Evolutionary conservation across 2,113 vertebrate genomes (phyloP), one percentile per base, ranked within the genome.

Genomic region (Petroica traversi): DNA sequence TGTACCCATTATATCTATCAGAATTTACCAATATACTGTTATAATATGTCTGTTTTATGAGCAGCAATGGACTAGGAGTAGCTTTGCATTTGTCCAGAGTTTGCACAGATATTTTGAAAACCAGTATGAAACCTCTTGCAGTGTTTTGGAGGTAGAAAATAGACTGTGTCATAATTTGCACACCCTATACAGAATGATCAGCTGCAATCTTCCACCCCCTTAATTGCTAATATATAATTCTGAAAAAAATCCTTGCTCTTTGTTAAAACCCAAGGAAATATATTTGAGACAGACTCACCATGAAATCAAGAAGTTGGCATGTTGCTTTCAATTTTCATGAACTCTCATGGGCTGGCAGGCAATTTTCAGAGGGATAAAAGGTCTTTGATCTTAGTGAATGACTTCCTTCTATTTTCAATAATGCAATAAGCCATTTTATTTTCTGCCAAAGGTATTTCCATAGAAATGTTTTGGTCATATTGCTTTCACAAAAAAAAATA

Each of bases 361-460:
- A 88, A 33, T 80, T 93, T 95, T 94, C 92, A 91, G 20, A 88
- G 67, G 36, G 13, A 75, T 92, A 64, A 91, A 93, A 91, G 19
- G 40, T 19, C 55, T 97, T 95, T 95, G 62, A 95, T 92, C 54
- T 85, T 31, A 68, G 43, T 45, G 76, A 93, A 95, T 33, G 3
- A 43, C 40, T 95, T 85, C 78, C 43, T 92, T 91, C 84, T 80
- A 77, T 93, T 91, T 96, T 81, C 69, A 85, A 31, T 86, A 89
- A 71, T 29, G 66, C 10, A 74, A 85, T 63, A 86, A 89, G 3
- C 20, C n/a, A 48, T 82, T 94, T 92, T 92, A 14, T 88, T 79
- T 91, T 72, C 83, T 88, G 38, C 49, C 16, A 54, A 62, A 92
- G 46, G n/a, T 91, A 71, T 68, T 94, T 91, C 67, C 55, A 73